These are phyloP conservation scores for Hypomesus transpacificus DNA, from an alignment of 2,113 vertebrate genomes.

Conservation along the genomic window DNA sequence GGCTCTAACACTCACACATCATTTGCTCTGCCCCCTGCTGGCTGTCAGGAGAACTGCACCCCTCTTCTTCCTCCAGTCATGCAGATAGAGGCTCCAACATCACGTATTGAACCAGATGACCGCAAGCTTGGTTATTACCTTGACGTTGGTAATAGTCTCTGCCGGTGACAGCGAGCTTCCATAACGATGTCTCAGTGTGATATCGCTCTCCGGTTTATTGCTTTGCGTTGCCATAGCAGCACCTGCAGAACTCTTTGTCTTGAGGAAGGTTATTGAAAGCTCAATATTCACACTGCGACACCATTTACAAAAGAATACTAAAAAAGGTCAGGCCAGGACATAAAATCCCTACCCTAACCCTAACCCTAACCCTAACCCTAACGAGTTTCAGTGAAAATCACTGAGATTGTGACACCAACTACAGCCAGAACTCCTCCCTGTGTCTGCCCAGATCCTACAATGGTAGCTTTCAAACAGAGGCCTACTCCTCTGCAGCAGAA, in stretches of 20 bases:
- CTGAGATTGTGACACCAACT: too few relatives aligned
- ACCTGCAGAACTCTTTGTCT: constrained; percentile 18
- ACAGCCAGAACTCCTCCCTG: too few relatives aligned
- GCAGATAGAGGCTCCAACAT: too few relatives aligned
- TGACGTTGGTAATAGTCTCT: constrained; percentile 20
- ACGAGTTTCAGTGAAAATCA: too few relatives aligned
- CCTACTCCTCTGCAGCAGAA: constrained; percentile 27
- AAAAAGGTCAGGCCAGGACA: too few relatives aligned
- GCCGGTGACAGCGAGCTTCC: constrained; percentile 34
- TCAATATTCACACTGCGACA: constrained; percentile 5
- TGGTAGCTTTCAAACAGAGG: background rate
- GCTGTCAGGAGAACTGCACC: background rate
- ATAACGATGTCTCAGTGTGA: constrained; percentile 47
- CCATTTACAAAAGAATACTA: too few relatives aligned
- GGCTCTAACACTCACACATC: too few relatives aligned
- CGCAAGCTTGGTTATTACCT: too few relatives aligned
- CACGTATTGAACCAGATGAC: too few relatives aligned
- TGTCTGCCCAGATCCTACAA: background rate
- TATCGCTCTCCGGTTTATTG: constrained; percentile 40
- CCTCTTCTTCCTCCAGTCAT: too few relatives aligned
- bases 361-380: too few relatives aligned
- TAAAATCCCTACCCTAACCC: too few relatives aligned
- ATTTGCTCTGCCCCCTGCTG: constrained; percentile 19
- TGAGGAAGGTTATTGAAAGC: constrained; percentile 15
- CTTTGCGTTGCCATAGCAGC: constrained; percentile 64